phyloP scores from a whole-genome alignment of 2,888 invertebrate species.

The Mimumesa dahlbomi region DNA sequence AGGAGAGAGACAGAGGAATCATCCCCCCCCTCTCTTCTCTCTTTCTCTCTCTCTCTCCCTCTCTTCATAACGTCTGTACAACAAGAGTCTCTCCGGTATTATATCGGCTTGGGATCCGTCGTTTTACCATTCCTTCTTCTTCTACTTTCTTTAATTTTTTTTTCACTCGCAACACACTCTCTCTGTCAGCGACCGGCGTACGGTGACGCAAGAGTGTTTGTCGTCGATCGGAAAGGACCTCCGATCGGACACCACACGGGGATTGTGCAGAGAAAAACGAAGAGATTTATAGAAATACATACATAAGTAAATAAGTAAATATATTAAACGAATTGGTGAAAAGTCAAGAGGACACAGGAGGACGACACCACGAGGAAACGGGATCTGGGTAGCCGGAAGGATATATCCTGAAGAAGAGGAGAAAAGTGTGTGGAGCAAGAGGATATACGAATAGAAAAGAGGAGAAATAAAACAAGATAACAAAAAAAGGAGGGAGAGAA shows the following conservation, averaged over 20 bases:
- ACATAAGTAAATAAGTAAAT: too few species aligned
- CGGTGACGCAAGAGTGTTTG: too few species aligned
- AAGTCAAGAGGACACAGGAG: not conserved
- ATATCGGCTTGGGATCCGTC: too few species aligned
- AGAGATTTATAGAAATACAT: too few species aligned
- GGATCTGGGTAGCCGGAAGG: not conserved
- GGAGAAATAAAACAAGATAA: slow-evolving; percentile 4
- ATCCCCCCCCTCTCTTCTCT: slow-evolving; percentile 36
- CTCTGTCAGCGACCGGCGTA: too few species aligned
- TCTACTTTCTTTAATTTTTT: too few species aligned
- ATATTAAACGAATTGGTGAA: not conserved
- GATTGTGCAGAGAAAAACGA: too few species aligned
- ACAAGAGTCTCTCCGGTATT: slow-evolving; percentile 19
- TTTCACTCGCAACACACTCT: too few species aligned
- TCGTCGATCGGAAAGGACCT: too few species aligned
- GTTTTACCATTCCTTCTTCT: too few species aligned
- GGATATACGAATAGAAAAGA: slow-evolving; percentile 30
- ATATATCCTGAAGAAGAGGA: not conserved
- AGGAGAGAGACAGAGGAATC: slow-evolving; percentile 41
- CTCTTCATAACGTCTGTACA: slow-evolving; percentile 41
- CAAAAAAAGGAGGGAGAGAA: slow-evolving; percentile 4
- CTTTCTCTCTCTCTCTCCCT: slow-evolving; percentile 27
- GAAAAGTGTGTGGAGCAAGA: slow-evolving; percentile 1
- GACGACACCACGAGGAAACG: not conserved
- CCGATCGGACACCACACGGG: too few species aligned